A percentile compares a stretch with the other conserved stretches of the same genome.
phyloP scores from a whole-genome alignment of 1,140 invertebrate species.

The Eupristina koningsbergeri region DNA sequence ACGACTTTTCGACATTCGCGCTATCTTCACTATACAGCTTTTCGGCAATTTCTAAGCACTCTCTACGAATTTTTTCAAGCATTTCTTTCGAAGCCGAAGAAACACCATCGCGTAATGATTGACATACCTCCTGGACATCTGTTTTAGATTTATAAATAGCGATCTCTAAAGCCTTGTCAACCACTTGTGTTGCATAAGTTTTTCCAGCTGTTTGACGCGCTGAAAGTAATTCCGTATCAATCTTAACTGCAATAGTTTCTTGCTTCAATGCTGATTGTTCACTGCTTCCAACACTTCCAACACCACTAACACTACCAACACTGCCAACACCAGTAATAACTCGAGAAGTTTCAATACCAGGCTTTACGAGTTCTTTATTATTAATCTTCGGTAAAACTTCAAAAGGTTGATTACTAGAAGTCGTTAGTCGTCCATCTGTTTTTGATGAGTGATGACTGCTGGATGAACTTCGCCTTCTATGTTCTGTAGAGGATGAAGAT shows the following conservation, averaged over 20 bases:
- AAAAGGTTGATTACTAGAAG: constrained; percentile 12
- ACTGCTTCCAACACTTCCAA: background rate
- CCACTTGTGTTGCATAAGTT: constrained; percentile 69
- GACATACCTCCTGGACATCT: constrained; percentile 70
- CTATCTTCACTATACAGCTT: constrained; percentile 59
- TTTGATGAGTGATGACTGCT: constrained; percentile 35
- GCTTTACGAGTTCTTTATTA: constrained; percentile 17
- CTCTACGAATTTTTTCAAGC: constrained; percentile 65
- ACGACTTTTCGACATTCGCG: constrained; percentile 60
- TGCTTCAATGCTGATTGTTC: constrained; percentile 29
- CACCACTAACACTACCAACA: background rate
- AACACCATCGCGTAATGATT: constrained; percentile 65
- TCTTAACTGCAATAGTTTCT: constrained; percentile 36
- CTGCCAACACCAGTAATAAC: no score
- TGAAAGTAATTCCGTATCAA: constrained; percentile 52
- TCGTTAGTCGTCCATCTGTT: constrained; percentile 28
- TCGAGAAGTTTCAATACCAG: constrained; percentile 13
- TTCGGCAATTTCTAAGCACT: constrained; percentile 64
- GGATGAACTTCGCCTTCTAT: constrained; percentile 36
- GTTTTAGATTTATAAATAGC: constrained; percentile 72
- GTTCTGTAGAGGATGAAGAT: constrained; percentile 22
- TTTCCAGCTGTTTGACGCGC: constrained; percentile 60
- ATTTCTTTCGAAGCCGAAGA: constrained; percentile 67
- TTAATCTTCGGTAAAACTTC: constrained; percentile 23
- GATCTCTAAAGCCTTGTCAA: constrained; percentile 70